phyloP scores from a whole-genome alignment of 2,113 vertebrate genomes.

The Lagopus muta region DNA sequence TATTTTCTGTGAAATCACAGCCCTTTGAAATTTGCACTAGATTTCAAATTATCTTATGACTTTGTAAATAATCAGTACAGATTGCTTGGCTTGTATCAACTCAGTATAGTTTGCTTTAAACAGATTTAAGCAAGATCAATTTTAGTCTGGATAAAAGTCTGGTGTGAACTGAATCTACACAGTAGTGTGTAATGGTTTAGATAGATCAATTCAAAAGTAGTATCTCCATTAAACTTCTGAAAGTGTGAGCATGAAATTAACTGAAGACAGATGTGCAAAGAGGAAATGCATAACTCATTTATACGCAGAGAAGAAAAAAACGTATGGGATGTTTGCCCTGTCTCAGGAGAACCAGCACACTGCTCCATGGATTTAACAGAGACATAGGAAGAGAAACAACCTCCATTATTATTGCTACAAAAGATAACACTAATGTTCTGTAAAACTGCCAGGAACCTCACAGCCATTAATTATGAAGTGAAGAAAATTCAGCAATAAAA shows the following conservation, averaged over 20 bases:
- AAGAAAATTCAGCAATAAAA: background rate
- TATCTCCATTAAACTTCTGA: background rate
- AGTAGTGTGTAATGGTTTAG: background rate
- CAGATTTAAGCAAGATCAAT: background rate
- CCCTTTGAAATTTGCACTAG: background rate
- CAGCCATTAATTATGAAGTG: background rate
- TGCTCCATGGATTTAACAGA: background rate
- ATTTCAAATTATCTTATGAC: background rate
- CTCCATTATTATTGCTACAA: background rate
- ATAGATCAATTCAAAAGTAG: background rate
- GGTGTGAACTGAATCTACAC: background rate
- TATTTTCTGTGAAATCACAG: background rate
- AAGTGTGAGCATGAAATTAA: background rate
- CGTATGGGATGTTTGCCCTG: background rate
- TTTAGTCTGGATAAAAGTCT: background rate
- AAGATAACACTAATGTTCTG: background rate
- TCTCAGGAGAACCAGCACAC: background rate
- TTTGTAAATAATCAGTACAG: background rate
- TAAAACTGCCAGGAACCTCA: background rate
- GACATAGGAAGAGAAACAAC: background rate
- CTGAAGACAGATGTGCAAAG: background rate
- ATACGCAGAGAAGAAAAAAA: background rate
- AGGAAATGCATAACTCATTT: background rate
- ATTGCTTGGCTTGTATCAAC: background rate
- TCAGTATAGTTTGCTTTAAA: background rate